Evolutionary conservation across 2,888 invertebrate genomes (phyloP).

Genomic region (Pristionchus japonicus): DNA sequence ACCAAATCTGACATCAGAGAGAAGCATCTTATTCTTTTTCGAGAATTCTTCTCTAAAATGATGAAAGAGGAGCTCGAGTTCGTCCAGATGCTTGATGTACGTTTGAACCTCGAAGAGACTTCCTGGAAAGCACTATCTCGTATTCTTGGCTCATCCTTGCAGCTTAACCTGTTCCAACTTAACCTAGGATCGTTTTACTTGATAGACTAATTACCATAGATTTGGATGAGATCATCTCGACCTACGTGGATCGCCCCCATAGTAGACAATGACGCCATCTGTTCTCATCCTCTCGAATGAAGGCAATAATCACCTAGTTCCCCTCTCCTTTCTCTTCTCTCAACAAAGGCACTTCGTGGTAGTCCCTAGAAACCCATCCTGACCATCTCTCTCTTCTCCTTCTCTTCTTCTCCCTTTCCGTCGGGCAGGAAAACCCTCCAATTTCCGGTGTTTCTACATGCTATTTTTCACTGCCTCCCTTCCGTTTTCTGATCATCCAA

Average conservation of each 20-base stretch:
- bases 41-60: not conserved
- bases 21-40: not conserved
- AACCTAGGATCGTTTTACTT: too few relatives aligned
- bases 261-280: not conserved
- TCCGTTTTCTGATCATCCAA: not conserved
- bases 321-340: not conserved
- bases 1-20: not conserved
- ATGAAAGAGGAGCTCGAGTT: not conserved
- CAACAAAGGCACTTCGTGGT: not conserved
- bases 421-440: slow-evolving; percentile 1
- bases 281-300: not conserved
- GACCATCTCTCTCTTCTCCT: not conserved
- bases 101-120: not conserved
- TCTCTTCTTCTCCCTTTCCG: not conserved
- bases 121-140: not conserved
- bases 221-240: not conserved
- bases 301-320: not conserved
- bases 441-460: slow-evolving; percentile 21
- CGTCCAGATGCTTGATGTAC: not conserved
- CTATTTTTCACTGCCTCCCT: not conserved
- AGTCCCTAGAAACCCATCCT: not conserved
- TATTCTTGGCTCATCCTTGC: too few relatives aligned
- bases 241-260: not conserved
- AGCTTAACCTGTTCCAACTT: too few relatives aligned
- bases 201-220: too few relatives aligned